Evolutionary conservation across 2,888 invertebrate species (phyloP), one percentile per base, ranked within the genome.

Genomic region (Drepanosiphum platanoidis): DNA sequence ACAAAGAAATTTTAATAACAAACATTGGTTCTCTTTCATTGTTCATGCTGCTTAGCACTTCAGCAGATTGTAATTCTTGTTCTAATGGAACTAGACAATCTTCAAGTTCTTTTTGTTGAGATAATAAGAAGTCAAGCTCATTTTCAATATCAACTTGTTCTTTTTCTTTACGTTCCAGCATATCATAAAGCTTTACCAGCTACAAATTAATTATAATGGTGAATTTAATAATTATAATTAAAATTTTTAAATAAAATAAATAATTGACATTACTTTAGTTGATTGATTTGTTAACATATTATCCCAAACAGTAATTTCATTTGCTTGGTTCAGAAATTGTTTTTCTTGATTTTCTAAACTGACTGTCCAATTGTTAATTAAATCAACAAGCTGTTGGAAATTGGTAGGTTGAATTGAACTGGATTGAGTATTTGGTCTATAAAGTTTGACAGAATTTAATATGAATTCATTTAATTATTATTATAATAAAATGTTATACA

Each of bases 231-330:
- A 71, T 34, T 68, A 30, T 30, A 68, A n/a, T 71, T 7, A 72
- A 9, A 18, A 9, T 61, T 61, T 70, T 4, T 58, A 18, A 72
- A 27, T 42, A 2, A 42, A 58, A 58, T 58, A 30, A 70, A 30
- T 52, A 7, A 70, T 42, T 34, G 18, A 64, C 82, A 66, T 86
- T 89, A 94, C 94, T 92, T 97, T 97, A 87, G 97, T 97, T 32
- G 97, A 97, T 89, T 98, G 98, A 36, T 94, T 93, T 86, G 97
- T 95, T 1, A 98, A 92, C 66, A 97, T 91, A 87, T 95, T 92
- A 89, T 99, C 98, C 98, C 98, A 98, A 0, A 96, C 95, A 90
- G 98, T 98, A 86, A 98, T 94, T 90, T 97, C 96, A 7, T 96
- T 95, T 0, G 98, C 98, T 90, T 98, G 98, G 89, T 96, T 95